Conservation (phyloP, 2,888 invertebrate genomes). For the Drosophila melanocephala region DNA sequence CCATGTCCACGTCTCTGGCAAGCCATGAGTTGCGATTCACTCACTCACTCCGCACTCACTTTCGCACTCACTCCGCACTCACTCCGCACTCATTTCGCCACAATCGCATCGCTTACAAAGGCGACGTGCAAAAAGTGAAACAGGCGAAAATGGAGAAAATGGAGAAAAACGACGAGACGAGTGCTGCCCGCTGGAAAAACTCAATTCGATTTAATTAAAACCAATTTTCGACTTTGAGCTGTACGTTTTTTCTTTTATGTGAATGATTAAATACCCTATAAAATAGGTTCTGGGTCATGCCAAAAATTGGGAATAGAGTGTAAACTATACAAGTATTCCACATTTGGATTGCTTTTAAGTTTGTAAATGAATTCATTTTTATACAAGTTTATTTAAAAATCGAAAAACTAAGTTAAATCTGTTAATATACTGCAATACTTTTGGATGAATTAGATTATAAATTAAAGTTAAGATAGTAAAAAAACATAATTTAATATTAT, state of each 20-base stretch:
- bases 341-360: not conserved
- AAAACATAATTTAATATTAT: not conserved
- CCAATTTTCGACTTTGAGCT: constrained; percentile 75
- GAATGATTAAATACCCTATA: constrained; percentile 35
- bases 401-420: not conserved
- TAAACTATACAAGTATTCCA: not conserved
- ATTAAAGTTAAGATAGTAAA: not conserved
- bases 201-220: constrained; percentile 82
- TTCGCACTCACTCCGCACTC: not conserved
- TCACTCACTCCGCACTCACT: constrained; percentile 51
- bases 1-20: constrained; percentile 63
- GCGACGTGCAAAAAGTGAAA: constrained; percentile 56
- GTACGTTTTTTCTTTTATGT: constrained; percentile 21
- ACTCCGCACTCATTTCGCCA: constrained; percentile 11
- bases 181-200: constrained; percentile 48
- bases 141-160: constrained; percentile 44
- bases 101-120: constrained; percentile 54
- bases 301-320: not conserved
- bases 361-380: not conserved
- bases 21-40: constrained; percentile 75
- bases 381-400: not conserved
- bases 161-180: constrained; percentile 20
- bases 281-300: not conserved
- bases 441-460: no score
- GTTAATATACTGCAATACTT: not conserved